These are phyloP conservation scores for Clarias macrocephalus DNA, from an alignment of 2,113 vertebrate species.

Conservation along the genomic window DNA sequence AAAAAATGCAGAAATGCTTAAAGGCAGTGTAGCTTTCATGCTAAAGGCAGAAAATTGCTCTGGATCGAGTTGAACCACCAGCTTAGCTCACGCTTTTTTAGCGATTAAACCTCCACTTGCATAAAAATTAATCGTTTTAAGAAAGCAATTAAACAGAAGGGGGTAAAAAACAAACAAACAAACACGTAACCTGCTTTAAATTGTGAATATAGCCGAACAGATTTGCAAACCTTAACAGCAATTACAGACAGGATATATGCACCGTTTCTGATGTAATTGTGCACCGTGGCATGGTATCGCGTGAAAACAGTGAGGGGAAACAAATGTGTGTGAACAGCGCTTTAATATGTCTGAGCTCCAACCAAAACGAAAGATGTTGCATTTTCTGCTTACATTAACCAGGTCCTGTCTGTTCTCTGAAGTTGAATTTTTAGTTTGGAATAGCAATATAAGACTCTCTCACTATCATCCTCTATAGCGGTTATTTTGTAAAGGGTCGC, in stretches of 20 bases:
- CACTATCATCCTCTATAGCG: too few species aligned
- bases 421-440: neutral
- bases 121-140: conserved; percentile 79
- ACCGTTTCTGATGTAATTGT: conserved; percentile 61
- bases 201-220: conserved; percentile 51
- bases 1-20: neutral
- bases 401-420: neutral
- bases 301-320: conserved; percentile 48
- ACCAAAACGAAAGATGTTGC: neutral
- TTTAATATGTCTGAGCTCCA: neutral
- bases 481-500: too few species aligned
- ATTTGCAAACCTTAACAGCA: conserved; percentile 71
- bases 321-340: neutral
- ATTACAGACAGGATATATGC: conserved; percentile 61
- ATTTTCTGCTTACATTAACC: neutral
- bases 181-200: conserved; percentile 68
- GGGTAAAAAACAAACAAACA: conserved; percentile 55
- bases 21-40: conserved; percentile 61
- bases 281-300: conserved; percentile 61
- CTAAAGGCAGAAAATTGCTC: conserved; percentile 67
- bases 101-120: conserved; percentile 73
- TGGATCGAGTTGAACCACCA: conserved; percentile 58
- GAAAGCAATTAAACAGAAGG: conserved; percentile 74
- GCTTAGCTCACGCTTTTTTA: conserved; percentile 70
- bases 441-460: neutral